Conservation (phyloP, 2,113 vertebrate species). For the Eurystomus gularis region DNA sequence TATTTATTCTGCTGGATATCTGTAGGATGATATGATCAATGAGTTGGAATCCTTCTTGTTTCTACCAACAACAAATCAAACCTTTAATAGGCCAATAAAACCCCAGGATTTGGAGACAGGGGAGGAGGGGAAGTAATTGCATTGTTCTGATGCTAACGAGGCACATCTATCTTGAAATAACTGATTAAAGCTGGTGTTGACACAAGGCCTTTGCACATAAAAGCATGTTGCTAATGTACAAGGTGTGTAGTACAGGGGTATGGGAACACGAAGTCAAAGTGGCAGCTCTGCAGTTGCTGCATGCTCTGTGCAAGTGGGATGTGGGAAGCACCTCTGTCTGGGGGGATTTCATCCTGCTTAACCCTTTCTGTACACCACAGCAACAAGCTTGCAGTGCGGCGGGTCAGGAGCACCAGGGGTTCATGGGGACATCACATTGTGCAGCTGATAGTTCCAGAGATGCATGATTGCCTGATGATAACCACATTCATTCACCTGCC, state of each 20-base stretch:
- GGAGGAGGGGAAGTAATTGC: conserved; percentile 69
- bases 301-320: background rate
- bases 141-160: conserved; percentile 72
- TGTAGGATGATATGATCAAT: conserved; percentile 60
- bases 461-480: conserved; percentile 73
- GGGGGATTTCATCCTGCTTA: background rate
- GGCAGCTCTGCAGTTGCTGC: background rate
- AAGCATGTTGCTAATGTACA: background rate
- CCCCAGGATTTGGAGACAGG: conserved; percentile 55
- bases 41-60: conserved; percentile 57
- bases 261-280: background rate
- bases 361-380: background rate
- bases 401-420: conserved; percentile 24
- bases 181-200: conserved; percentile 59
- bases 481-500: conserved; percentile 76
- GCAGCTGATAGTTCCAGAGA: conserved; percentile 58
- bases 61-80: conserved; percentile 73
- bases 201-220: background rate
- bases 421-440: conserved; percentile 34
- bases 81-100: conserved; percentile 75
- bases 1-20: conserved; percentile 46
- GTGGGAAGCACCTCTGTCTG: background rate
- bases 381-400: background rate
- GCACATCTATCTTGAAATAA: conserved; percentile 69
- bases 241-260: background rate